A percentile compares a stretch with the other conserved stretches of the same genome.
These are phyloP conservation scores for Pipistrellus pipistrellus DNA, from an alignment of 2,797 vertebrate genomes.

Conservation along the genomic window DNA sequence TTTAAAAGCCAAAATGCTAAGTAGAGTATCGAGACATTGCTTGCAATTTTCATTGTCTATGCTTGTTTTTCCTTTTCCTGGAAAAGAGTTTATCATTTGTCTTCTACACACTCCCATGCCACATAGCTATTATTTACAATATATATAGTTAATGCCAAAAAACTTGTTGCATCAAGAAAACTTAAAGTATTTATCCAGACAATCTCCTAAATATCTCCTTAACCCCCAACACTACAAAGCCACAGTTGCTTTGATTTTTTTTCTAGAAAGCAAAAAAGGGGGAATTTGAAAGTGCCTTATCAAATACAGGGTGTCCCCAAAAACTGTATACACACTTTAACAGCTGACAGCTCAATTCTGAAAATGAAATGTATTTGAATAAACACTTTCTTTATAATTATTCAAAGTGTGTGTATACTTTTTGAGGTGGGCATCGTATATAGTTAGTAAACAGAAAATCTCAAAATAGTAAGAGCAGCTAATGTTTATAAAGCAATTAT, in stretches of 20 bases:
- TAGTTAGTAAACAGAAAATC: neutral
- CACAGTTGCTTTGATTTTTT: neutral
- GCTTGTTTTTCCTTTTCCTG: slow-evolving; percentile 52
- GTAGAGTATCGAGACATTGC: neutral
- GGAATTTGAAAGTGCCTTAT: neutral
- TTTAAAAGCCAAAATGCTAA: slow-evolving; percentile 38
- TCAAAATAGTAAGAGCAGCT: neutral
- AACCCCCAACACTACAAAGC: slow-evolving; percentile 52
- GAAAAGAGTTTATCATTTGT: slow-evolving; percentile 39
- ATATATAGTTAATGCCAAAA: slow-evolving; percentile 43
- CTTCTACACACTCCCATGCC: neutral
- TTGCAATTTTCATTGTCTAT: slow-evolving; percentile 38
- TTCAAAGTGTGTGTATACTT: no score
- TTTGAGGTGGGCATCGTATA: neutral
- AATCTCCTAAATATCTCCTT: slow-evolving; percentile 6
- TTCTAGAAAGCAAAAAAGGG: slow-evolving; percentile 14
- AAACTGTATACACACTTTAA: no score
- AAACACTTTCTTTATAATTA: no score
- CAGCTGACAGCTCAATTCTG: no score
- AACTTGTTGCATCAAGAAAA: slow-evolving; percentile 69
- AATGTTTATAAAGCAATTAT: slow-evolving; percentile 9
- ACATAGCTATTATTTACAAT: slow-evolving; percentile 39
- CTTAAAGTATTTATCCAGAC: slow-evolving; percentile 56
- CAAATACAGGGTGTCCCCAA: neutral
- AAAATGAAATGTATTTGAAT: no score